phyloP scores from a whole-genome alignment of 2,888 invertebrate species.

The Pachymerium ferrugineum region DNA sequence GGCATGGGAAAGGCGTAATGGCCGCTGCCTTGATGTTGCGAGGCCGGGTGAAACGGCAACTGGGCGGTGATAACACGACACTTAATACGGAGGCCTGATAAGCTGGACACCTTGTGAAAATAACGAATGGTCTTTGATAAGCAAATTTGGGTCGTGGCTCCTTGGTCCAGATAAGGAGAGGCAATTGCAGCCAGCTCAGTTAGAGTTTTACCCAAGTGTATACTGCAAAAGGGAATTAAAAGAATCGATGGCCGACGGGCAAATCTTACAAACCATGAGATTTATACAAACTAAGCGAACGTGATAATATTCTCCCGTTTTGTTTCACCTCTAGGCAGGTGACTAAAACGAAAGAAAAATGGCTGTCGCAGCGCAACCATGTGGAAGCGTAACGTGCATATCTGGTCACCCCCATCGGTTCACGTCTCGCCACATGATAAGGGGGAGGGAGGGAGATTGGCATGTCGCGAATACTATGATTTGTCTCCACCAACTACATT shows the following conservation, averaged over 20 bases:
- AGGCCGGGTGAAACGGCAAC: background rate
- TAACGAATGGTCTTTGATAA: slow-evolving; percentile 32
- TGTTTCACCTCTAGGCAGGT: background rate
- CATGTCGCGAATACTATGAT: slow-evolving; percentile 28
- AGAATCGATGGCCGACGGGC: slow-evolving; percentile 6
- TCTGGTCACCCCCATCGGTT: background rate
- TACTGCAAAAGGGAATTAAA: background rate
- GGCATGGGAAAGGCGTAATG: background rate
- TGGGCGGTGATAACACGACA: slow-evolving; percentile 31
- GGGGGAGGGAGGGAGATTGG: too few species aligned
- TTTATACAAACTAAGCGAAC: slow-evolving; percentile 6
- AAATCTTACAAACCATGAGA: background rate
- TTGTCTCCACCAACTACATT: slow-evolving; percentile 27
- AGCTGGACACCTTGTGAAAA: slow-evolving; percentile 23
- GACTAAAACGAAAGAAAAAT: background rate
- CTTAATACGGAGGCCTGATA: slow-evolving; percentile 27
- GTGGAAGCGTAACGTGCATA: background rate
- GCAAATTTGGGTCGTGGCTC: slow-evolving; percentile 33
- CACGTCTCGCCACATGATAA: background rate
- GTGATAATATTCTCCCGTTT: slow-evolving; percentile 7
- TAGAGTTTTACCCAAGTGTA: background rate
- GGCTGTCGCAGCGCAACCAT: background rate
- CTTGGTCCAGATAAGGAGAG: slow-evolving; percentile 29
- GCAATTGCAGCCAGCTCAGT: slow-evolving; percentile 25
- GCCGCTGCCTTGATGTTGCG: background rate